Percentiles rank a stretch among this genome's conserved stretches.
Evolutionary conservation across 2,113 vertebrate species (phyloP).

Genomic region (Microtus ochrogaster): DNA sequence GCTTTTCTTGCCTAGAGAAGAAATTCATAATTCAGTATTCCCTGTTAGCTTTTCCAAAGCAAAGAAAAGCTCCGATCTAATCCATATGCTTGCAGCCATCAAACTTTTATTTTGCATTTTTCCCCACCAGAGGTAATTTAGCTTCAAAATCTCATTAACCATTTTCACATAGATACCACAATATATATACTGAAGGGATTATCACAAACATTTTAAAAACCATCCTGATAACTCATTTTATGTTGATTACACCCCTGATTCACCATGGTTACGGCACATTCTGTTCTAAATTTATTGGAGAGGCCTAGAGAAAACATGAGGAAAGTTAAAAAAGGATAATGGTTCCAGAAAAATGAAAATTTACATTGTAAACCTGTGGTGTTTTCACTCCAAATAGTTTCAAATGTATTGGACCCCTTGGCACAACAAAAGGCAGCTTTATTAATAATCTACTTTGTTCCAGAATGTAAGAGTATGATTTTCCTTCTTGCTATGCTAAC

Average conservation of each 20-base stretch:
- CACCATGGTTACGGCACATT: constrained; percentile 53
- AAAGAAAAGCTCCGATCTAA: constrained; percentile 27
- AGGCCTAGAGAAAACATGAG: constrained; percentile 50
- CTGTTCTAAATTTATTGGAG: constrained; percentile 66
- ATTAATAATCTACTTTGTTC: not conserved
- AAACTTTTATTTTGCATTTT: constrained; percentile 63
- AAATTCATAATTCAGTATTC: constrained; percentile 63
- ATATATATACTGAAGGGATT: constrained; percentile 53
- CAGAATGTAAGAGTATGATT: not conserved
- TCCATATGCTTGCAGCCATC: constrained; percentile 27
- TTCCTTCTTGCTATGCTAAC: not conserved
- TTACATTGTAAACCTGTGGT: not conserved
- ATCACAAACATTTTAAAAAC: constrained; percentile 48
- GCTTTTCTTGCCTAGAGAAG: constrained; percentile 41
- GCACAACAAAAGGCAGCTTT: not conserved
- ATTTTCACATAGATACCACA: constrained; percentile 60
- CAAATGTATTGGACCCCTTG: not conserved
- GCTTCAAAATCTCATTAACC: constrained; percentile 64
- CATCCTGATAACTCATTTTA: constrained; percentile 60
- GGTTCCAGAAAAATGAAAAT: constrained; percentile 30
- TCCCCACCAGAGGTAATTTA: constrained; percentile 58
- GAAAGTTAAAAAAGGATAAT: constrained; percentile 39
- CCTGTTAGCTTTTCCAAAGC: constrained; percentile 51
- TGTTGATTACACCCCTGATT: constrained; percentile 62
- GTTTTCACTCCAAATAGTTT: not conserved